Evolutionary conservation across 2,888 invertebrate genomes (phyloP).

Genomic region (Hirudinaria manillensis): DNA sequence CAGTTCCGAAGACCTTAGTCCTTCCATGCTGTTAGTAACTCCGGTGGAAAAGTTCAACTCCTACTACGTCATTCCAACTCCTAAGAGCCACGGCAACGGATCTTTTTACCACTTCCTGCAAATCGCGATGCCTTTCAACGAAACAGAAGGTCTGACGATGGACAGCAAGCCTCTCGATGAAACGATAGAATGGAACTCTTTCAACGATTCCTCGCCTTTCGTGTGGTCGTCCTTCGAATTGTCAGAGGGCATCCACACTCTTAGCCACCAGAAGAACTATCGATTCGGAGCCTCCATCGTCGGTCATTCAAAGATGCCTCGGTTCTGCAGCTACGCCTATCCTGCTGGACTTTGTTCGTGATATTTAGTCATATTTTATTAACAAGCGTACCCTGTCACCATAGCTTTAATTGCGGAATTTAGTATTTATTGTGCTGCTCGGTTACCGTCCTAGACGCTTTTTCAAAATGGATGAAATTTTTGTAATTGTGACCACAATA

Average conservation of each 20-base stretch:
- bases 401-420: background rate
- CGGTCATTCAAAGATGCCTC: background rate
- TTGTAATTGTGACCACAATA: too few species aligned
- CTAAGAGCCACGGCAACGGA: background rate
- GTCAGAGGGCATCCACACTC: slow-evolving; percentile 6
- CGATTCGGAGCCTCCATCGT: slow-evolving; percentile 15
- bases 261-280: background rate
- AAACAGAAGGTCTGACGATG: background rate
- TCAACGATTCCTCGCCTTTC: background rate
- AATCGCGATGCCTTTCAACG: slow-evolving; percentile 17
- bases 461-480: too few species aligned
- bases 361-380: background rate
- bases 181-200: background rate
- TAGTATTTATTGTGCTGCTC: too few species aligned
- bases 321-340: slow-evolving; percentile 22
- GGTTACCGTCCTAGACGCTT: too few species aligned
- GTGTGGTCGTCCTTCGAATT: slow-evolving; percentile 14
- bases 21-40: slow-evolving; percentile 22
- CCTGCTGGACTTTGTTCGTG: slow-evolving; percentile 24
- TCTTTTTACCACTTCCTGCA: slow-evolving; percentile 7
- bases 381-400: background rate
- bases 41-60: slow-evolving; percentile 29
- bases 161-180: background rate
- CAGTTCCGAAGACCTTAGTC: background rate
- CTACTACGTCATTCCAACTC: slow-evolving; percentile 20